Evolutionary conservation across 2,888 invertebrate genomes (phyloP), one percentile per base, ranked within the genome.

Genomic region (Drosophila pegasa): DNA sequence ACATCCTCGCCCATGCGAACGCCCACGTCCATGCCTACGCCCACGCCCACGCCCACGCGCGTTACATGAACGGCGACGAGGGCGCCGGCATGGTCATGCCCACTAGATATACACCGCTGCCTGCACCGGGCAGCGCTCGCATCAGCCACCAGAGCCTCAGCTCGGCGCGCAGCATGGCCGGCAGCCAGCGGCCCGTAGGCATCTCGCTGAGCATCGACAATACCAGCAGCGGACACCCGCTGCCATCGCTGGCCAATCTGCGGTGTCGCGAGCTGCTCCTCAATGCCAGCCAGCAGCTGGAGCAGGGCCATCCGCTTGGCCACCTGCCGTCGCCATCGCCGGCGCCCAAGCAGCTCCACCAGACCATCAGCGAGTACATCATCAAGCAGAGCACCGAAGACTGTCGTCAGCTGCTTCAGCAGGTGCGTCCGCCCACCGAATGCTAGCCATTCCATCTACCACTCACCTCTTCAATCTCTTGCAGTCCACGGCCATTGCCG

Each of bases 301-400:
- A 77, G 45, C 76, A 37, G 7, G 37, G 47, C 0, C 58, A 65
- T 8, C 54, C 43, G n/a, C 14, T 27, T 0, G 52, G 38, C 4
- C 61, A 62, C 27, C 58, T 51, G 61, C 29, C 27, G 2, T 38
- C 51, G 38, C 68, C 45, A 7, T 12, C 43, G 6, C 25, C 64
- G 60, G 58, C 50, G 41, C 71, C 81, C 16, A 81, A 89, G 62
- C 82, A 87, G 48, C 74, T 83, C 1, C 83, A 88, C 52, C 83
- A 88, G 52, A 88, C 88, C 16, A 93, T 94, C 70, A 94, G 94
- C 90, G 94, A 94, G 84, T 94, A 94, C 75, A 94, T 94, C 66
- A 90, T 94, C 51, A 94, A 94, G 89, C 94, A 94, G 87, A 94
- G 94, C 38, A 95, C 94, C 65, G 95, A 95, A 92, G 95, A 95